Base-by-base conservation (phyloP, 2,797 vertebrate genomes). In the Pitangus sulphuratus region DNA sequence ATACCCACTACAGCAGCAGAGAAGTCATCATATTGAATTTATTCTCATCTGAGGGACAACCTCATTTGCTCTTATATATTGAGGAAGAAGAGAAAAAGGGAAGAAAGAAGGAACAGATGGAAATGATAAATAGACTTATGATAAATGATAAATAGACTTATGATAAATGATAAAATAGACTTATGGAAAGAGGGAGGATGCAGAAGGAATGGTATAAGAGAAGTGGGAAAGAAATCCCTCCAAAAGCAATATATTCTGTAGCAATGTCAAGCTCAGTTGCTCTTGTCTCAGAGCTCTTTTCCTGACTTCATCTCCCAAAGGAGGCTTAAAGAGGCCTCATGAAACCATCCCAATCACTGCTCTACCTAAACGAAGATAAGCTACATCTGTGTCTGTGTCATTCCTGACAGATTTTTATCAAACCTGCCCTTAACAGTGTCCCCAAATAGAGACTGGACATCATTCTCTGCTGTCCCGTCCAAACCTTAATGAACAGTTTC, bases 1-100 rank as follows among this genome's bases (percentile, higher is more conserved):
- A 84, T 93, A 88, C 40, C 48, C 42, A 76, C 74, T 61, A 61
- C 6, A 88, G 66, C 88, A 87, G 84, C 70, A 93, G 53, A 78
- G 86, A 45, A 91, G 82, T 76, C 74, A 93, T 89, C 74, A 80
- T 81, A 95, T 54, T 81, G 74, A 96, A 95, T 96, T 91, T 96
- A 90, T 90, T 96, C 58, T 61, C 70, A 85, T 58, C 65, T 85
- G 88, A 96, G 45, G 39, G 75, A 93, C 74, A 96, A 42, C 20
- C 33, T 89, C 54, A 87, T 94, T 95, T 96, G 30, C 84, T 95
- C 31, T 77, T 85, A 20, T 44, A 51, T 78, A 78, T 30, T 68
- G 71, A 95, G 7, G 31, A 31, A 88, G 60, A 21, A 68, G 47
- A 88, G 35, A 71, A 93, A 82, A 85, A 31, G 11, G 37, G 25